Base-by-base conservation (phyloP, 2,888 invertebrate species). In the Heliconius aoede region DNA sequence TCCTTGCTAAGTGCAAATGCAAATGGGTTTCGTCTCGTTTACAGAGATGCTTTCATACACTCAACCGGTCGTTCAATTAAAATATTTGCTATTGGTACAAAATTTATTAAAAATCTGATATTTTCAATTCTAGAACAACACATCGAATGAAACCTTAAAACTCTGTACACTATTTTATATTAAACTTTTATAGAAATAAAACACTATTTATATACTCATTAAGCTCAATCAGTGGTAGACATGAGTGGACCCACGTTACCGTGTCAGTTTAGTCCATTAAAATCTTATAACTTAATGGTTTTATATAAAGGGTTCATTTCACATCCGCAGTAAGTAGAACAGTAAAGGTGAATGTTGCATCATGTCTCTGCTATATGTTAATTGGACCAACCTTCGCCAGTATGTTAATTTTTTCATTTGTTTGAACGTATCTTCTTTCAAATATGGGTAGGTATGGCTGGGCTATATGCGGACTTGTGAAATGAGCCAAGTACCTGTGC, bases 21-120 rank as follows among this genome's bases (percentile, higher is more conserved):
- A 90, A 92, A 92, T 90, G 89, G 87, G 87, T 87, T 88, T 88
- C 88, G 87, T 90, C 89, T 91, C 88, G 88, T 90, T 90, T 89
- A 89, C 90, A 90, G 88, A 90, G 88, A 89, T 85, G 90, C 89
- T 91, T 91, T 90, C 89, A 90, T 89, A 84, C 85, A 87, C 86
- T 86, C 85, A 82, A 86, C 88, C 85, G 86, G 82, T 84, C 87
- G 85, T 90, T 89, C 88, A 65, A 89, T 88, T 88, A 83, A 86
- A 86, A 80, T 80, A 80, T 81, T 84, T 85, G 84, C 80, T 84
- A 87, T 86, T 87, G 86, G 86, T 85, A 81, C 81, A 82, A 78
- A 88, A 87, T 86, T 85, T 76, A 82, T 84, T 85, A 86, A 69
- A 76, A 73, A 32, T 26, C 30, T 30, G 58, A 68, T 77, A 67